Evolutionary conservation across 1,140 invertebrate genomes (phyloP).

Genomic region (Littorina saxatilis): DNA sequence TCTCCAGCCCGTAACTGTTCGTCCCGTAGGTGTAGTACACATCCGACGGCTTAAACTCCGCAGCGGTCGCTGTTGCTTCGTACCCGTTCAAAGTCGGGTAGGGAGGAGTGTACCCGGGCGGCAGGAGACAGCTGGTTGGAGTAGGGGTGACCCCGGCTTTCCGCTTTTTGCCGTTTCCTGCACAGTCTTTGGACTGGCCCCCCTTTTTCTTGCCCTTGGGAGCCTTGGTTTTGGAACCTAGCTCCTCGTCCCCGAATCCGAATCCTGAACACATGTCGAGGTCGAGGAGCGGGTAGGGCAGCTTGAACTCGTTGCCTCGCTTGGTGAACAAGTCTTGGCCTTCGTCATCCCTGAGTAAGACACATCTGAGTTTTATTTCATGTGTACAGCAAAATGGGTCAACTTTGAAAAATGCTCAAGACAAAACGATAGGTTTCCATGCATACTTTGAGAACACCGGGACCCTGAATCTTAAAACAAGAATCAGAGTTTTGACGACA

Average conservation of each 20-base stretch:
- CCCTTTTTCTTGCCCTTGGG: constrained; percentile 83
- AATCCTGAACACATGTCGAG: constrained; percentile 72
- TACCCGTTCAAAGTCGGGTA: constrained; percentile 69
- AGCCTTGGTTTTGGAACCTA: constrained; percentile 62
- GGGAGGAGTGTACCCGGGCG: constrained; percentile 46
- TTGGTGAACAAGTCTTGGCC: constrained; percentile 96
- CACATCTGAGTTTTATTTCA: too few relatives aligned
- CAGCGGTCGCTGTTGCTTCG: constrained; percentile 43
- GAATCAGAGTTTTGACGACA: too few relatives aligned
- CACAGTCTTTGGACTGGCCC: constrained; percentile 93
- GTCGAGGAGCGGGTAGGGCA: constrained; percentile 91
- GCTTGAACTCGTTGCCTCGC: constrained; percentile 99
- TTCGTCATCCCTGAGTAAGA: constrained; percentile 91
- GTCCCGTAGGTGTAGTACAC: constrained; percentile 68
- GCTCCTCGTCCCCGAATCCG: constrained; percentile 68
- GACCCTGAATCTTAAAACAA: too few relatives aligned
- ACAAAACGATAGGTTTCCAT: too few relatives aligned
- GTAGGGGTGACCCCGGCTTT: constrained; percentile 77
- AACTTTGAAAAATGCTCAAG: too few relatives aligned
- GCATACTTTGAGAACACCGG: too few relatives aligned
- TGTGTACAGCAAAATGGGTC: too few relatives aligned
- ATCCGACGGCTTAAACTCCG: constrained; percentile 67
- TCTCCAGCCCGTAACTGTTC: constrained; percentile 67
- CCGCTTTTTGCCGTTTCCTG: constrained; percentile 93
- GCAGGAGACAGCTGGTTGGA: constrained; percentile 34